phyloP scores from a whole-genome alignment of 2,888 invertebrate species.

The Bellardia bayeri region DNA sequence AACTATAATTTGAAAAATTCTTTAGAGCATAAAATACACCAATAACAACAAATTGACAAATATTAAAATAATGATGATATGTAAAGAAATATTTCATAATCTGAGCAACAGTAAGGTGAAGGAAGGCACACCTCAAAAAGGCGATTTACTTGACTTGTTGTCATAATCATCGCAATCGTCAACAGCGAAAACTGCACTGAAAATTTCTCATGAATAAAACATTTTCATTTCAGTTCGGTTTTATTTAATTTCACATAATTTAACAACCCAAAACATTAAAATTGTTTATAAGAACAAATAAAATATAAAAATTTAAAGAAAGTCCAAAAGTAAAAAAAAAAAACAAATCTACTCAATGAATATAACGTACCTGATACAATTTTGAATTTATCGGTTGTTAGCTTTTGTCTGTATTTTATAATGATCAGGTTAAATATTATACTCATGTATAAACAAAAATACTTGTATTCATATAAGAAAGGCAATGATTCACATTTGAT shows the following conservation, averaged over 20 bases:
- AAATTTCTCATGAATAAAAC: slow-evolving; percentile 81
- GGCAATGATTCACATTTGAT: slow-evolving; percentile 60
- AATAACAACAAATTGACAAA: slow-evolving; percentile 35
- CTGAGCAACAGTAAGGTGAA: slow-evolving; percentile 59
- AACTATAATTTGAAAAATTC: no score
- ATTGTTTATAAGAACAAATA: slow-evolving; percentile 66
- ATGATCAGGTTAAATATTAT: slow-evolving; percentile 70
- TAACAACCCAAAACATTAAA: slow-evolving; percentile 63
- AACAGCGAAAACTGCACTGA: slow-evolving; percentile 48
- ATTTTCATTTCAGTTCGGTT: slow-evolving; percentile 72
- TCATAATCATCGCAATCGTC: slow-evolving; percentile 75
- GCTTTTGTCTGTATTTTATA: slow-evolving; percentile 48
- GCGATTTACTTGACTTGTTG: slow-evolving; percentile 81
- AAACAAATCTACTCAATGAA: slow-evolving; percentile 17
- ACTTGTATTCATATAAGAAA: slow-evolving; percentile 11
- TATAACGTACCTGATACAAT: slow-evolving; percentile 63
- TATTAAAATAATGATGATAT: slow-evolving; percentile 42
- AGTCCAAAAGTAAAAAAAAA: slow-evolving; percentile 8
- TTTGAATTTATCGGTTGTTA: slow-evolving; percentile 48
- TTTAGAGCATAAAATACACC: background rate
- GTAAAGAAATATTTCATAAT: slow-evolving; percentile 61
- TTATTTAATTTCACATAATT: slow-evolving; percentile 80
- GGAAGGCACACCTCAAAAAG: slow-evolving; percentile 78
- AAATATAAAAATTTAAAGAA: slow-evolving; percentile 65
- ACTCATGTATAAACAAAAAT: slow-evolving; percentile 12